A percentile compares a stretch with the other conserved stretches of the same genome.
phyloP scores from a whole-genome alignment of 23 tunicate species.

The Diplosoma virens region DNA sequence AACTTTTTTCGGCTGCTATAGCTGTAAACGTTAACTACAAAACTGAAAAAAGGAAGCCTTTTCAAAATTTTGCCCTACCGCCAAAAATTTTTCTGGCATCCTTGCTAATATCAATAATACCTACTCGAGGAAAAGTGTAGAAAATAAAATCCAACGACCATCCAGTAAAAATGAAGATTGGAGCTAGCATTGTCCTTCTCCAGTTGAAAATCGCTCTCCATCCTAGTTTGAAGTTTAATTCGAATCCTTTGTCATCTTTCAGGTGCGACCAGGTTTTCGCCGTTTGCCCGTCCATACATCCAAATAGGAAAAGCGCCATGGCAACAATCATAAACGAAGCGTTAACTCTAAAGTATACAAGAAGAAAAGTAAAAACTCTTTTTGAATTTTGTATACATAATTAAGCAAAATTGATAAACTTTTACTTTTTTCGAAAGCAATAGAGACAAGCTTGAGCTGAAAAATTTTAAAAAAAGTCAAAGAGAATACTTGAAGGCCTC shows the following conservation, averaged over 20 bases:
- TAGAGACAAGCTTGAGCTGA: too few relatives aligned
- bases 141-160: conserved; percentile 45
- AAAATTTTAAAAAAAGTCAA: too few relatives aligned
- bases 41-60: too few relatives aligned
- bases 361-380: background rate
- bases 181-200: conserved; percentile 41
- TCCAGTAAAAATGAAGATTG: conserved; percentile 38
- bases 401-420: background rate
- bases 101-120: too few relatives aligned
- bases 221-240: conserved; percentile 41
- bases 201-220: conserved; percentile 47
- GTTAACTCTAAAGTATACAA: conserved; percentile 23
- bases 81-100: too few relatives aligned
- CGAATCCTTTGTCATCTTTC: conserved; percentile 43
- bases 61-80: too few relatives aligned
- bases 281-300: conserved; percentile 51
- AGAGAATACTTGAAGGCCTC: too few relatives aligned
- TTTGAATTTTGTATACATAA: too few relatives aligned
- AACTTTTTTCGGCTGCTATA: too few relatives aligned
- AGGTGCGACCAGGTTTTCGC: conserved; percentile 40
- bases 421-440: background rate
- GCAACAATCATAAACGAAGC: conserved; percentile 29
- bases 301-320: conserved; percentile 31
- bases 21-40: too few relatives aligned
- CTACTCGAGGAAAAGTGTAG: conserved; percentile 32